Base-by-base conservation (phyloP, 2,113 vertebrate species). In the Jacana jacana region DNA sequence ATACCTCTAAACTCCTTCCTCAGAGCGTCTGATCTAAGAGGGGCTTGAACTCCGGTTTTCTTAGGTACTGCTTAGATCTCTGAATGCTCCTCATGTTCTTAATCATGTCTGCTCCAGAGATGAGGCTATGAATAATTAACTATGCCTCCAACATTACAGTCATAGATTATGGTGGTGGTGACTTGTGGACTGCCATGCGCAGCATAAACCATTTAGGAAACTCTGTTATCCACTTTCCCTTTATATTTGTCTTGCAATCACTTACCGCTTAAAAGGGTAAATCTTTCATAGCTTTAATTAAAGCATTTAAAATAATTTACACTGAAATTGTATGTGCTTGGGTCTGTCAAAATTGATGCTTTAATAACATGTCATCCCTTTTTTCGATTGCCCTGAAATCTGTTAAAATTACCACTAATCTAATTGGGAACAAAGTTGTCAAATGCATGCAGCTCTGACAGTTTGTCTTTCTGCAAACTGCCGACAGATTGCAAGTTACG, bases 321-420 rank as follows among this genome's bases (percentile, higher is more conserved):
- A 97, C 98, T 96, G 97, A 98, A 98, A 98, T 98, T 97, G 97
- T 98, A 97, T 97, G 98, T 97, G 98, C 98, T 98, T 73, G 97
- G 98, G 97, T 98, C 98, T 98, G 97, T 98, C 98, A 98, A 98
- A 98, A 98, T 95, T 98, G 98, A 98, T 98, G 98, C 98, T 98
- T 98, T 98, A 98, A 98, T 98, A 98, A 98, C 97, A 97, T 98
- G 98, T 98, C 98, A 98, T 98, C 97, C 95, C 96, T 98, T 98
- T 93, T 98, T 97, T 98, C 97, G 92, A 97, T 97, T 98, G 98
- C 98, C 97, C 98, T 98, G 98, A 98, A 98, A 98, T 98, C 98
- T 98, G 98, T 98, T 98, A 98, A 98, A 98, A 98, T 98, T 98
- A 98, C 98, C 98, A 98, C 98, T 98, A 98, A 98, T 98, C 98